These are phyloP conservation scores for Drosophila nannoptera DNA, from an alignment of 1,140 invertebrate species.

Conservation along the genomic window DNA sequence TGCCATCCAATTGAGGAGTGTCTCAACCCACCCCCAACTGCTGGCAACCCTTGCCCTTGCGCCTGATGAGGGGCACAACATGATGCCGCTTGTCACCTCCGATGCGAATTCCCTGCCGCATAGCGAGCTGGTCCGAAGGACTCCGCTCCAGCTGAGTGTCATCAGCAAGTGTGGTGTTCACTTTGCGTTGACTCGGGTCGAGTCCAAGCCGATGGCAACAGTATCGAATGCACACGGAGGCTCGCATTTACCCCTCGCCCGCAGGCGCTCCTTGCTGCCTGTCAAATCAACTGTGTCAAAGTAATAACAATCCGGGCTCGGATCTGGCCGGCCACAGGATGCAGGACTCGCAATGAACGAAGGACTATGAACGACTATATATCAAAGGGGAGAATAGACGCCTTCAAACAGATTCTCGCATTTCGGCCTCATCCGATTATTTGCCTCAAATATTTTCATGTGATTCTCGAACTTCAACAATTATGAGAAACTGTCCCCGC, in stretches of 20 bases:
- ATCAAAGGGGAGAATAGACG: no score
- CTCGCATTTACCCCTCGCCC: no score
- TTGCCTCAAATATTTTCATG: no score
- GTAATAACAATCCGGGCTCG: not conserved
- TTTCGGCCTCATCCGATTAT: no score
- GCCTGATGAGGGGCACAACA: not conserved
- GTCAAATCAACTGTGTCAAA: slow-evolving; percentile 9
- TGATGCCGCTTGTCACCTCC: not conserved
- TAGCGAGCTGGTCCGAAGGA: not conserved
- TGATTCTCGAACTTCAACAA: slow-evolving; percentile 5
- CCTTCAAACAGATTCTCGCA: no score
- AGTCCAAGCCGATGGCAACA: slow-evolving; percentile 5
- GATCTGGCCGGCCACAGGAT: not conserved
- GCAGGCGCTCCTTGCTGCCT: not conserved
- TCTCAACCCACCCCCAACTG: not conserved
- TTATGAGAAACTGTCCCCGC: slow-evolving; percentile 21
- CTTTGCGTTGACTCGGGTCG: not conserved
- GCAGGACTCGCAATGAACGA: no score
- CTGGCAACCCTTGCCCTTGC: not conserved
- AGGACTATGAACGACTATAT: no score
- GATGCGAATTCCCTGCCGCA: slow-evolving; percentile 11
- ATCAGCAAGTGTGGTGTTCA: not conserved
- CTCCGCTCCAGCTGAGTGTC: not conserved
- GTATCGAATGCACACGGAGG: slow-evolving; percentile 12
- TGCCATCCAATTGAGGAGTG: not conserved